These are phyloP conservation scores for Drosophila siamana DNA, from an alignment of 2,888 invertebrate genomes.

Conservation along the genomic window DNA sequence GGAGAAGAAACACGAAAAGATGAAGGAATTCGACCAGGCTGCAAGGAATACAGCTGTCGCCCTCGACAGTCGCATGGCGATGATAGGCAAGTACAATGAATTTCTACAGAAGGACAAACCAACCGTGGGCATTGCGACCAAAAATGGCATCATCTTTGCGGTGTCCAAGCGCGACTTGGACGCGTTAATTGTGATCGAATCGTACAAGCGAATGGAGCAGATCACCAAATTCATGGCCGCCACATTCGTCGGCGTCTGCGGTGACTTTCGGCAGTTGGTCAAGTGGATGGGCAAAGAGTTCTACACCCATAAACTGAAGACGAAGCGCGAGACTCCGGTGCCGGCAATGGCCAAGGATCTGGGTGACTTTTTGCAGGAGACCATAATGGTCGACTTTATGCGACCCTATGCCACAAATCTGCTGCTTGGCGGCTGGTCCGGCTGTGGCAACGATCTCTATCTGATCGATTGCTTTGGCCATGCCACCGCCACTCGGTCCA, in stretches of 20 bases:
- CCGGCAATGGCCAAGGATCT: neutral
- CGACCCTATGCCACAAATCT: too few relatives aligned
- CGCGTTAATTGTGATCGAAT: neutral
- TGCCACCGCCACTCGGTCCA: too few relatives aligned
- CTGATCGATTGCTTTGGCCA: too few relatives aligned
- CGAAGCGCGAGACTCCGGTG: neutral
- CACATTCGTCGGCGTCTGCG: neutral
- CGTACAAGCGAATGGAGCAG: neutral
- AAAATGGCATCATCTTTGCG: neutral
- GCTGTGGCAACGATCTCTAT: too few relatives aligned
- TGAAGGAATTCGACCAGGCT: too few relatives aligned
- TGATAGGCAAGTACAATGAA: neutral
- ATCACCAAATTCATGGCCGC: neutral
- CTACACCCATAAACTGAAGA: neutral
- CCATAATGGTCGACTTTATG: too few relatives aligned
- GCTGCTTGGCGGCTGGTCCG: too few relatives aligned
- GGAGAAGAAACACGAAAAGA: too few relatives aligned
- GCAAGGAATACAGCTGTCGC: too few relatives aligned
- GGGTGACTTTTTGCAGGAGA: too few relatives aligned
- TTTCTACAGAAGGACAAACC: neutral
- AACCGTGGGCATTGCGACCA: neutral
- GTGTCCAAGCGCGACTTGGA: neutral
- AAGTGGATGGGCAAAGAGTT: neutral
- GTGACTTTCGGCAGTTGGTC: neutral
- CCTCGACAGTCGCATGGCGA: neutral